Evolutionary conservation across 2,888 invertebrate genomes (phyloP).

Genomic region (Erebia ligea): DNA sequence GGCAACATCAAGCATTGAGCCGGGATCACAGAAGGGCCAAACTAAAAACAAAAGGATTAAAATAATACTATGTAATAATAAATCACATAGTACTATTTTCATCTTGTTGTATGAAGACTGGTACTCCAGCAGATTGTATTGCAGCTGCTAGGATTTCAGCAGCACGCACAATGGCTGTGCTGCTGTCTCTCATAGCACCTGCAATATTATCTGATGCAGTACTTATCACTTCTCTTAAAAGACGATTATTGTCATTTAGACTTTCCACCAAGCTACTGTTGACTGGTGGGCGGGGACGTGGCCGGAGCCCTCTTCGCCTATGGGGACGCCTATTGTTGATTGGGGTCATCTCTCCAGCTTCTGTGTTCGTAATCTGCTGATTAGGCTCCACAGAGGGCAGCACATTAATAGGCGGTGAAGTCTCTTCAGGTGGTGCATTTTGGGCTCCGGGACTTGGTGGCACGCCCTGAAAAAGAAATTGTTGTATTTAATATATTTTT

Average conservation of each 20-base stretch:
- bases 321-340: not conserved
- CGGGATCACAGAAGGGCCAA: not conserved
- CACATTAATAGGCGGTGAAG: not conserved
- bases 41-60: no score
- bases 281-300: not conserved
- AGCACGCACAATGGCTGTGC: conserved; percentile 2
- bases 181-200: conserved; percentile 15
- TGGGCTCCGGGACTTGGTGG: not conserved
- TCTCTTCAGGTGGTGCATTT: not conserved
- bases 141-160: conserved; percentile 13
- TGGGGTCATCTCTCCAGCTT: not conserved
- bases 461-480: not conserved
- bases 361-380: not conserved
- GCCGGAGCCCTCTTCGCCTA: not conserved
- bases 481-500: not conserved
- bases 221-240: not conserved
- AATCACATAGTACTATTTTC: not conserved
- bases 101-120: not conserved
- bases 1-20: not conserved
- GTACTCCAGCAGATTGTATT: conserved; percentile 13
- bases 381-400: not conserved
- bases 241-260: not conserved
- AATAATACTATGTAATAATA: not conserved
- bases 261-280: not conserved
- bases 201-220: conserved; percentile 5